Conservation (phyloP, 2,888 invertebrate species). For the Meganola albula region DNA sequence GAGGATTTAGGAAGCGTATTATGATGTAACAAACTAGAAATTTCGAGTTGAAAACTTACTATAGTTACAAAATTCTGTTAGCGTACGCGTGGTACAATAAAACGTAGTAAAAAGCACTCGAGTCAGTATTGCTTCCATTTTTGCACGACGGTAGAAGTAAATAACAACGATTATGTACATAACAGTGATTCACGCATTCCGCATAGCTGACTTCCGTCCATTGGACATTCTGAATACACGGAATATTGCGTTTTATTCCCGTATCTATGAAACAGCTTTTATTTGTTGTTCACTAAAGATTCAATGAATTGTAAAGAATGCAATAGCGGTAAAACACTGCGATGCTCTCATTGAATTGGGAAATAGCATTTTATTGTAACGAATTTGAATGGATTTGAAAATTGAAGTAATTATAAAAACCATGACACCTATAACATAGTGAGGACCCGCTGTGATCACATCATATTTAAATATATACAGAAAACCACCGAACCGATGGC, state of each 20-base stretch:
- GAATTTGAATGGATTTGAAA: slow-evolving; percentile 32
- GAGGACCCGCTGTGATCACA: no score
- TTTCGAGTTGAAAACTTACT: no score
- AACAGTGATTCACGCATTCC: slow-evolving; percentile 25
- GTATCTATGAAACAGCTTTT: slow-evolving; percentile 41
- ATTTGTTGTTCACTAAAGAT: slow-evolving; percentile 51
- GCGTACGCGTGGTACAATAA: no score
- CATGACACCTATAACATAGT: no score
- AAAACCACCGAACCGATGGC: no score
- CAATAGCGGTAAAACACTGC: slow-evolving; percentile 48
- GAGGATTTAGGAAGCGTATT: no score
- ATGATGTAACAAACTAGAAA: no score
- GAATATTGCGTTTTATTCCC: slow-evolving; percentile 45
- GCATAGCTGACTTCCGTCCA: slow-evolving; percentile 21
- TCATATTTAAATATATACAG: no score
- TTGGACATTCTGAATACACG: slow-evolving; percentile 37
- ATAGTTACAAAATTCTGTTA: no score
- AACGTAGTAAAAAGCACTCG: not conserved
- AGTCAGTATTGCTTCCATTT: not conserved
- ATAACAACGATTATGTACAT: slow-evolving; percentile 6
- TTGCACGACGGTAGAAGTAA: not conserved
- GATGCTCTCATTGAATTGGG: slow-evolving; percentile 35
- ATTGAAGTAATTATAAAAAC: no score
- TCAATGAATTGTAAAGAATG: slow-evolving; percentile 63
- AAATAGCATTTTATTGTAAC: slow-evolving; percentile 34